Conservation (phyloP, 2,888 invertebrate species). For the Eupithecia pulchellata region DNA sequence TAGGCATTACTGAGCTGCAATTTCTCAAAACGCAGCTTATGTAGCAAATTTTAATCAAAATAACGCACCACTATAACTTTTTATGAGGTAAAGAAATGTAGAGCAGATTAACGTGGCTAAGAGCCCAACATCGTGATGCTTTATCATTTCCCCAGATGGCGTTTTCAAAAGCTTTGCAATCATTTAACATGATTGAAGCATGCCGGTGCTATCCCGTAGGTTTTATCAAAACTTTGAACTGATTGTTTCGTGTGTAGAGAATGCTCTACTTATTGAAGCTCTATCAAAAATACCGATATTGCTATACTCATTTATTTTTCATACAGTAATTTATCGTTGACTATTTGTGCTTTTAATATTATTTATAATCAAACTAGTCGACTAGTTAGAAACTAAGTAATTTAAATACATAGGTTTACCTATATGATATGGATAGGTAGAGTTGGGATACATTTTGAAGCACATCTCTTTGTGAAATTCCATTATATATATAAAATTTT, state of each 20-base stretch:
- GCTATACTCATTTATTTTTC: neutral
- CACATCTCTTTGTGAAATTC: neutral
- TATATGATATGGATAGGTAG: neutral
- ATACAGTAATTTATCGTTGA: neutral
- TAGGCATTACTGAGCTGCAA: neutral
- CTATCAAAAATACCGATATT: neutral
- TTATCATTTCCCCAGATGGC: constrained; percentile 55
- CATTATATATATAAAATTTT: no score
- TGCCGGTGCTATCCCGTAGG: constrained; percentile 28
- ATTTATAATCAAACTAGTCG: neutral
- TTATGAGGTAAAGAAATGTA: constrained; percentile 13
- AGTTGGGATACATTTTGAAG: neutral
- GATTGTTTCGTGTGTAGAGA: neutral
- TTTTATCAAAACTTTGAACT: constrained; percentile 31
- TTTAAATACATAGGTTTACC: neutral
- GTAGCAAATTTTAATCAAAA: neutral
- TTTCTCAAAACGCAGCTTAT: neutral
- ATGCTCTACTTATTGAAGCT: neutral
- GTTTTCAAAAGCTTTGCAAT: constrained; percentile 39
- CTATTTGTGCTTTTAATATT: neutral
- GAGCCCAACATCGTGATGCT: constrained; percentile 38
- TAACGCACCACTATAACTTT: neutral
- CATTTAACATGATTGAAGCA: constrained; percentile 34
- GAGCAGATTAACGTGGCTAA: constrained; percentile 9
- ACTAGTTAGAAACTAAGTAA: neutral